Evolutionary conservation across 2,888 invertebrate genomes (phyloP).

Genomic region (Xylocampa areola): DNA sequence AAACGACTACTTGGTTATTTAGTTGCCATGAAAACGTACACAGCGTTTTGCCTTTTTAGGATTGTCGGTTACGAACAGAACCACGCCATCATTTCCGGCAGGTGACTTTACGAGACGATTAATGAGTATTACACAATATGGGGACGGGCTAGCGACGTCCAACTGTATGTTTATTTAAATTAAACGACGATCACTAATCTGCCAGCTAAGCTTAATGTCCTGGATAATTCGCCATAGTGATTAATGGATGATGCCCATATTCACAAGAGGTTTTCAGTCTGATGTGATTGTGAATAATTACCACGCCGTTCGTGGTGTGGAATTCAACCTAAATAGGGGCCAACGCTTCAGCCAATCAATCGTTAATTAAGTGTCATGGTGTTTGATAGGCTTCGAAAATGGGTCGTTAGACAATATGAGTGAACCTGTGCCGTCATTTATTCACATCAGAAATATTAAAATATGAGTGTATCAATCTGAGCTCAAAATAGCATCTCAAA

Average conservation of each 20-base stretch:
- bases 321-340: conserved; percentile 41
- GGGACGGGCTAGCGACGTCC: background rate
- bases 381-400: conserved; percentile 50
- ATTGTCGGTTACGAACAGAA: conserved; percentile 6
- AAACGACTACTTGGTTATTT: background rate
- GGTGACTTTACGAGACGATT: conserved; percentile 10
- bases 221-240: conserved; percentile 3
- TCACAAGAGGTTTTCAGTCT: background rate
- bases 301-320: conserved; percentile 39
- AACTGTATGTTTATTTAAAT: conserved; percentile 13
- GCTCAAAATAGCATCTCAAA: background rate
- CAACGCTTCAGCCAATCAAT: conserved; percentile 39
- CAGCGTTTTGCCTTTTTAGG: conserved; percentile 9
- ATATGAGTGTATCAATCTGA: background rate
- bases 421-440: conserved; percentile 23
- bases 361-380: conserved; percentile 56
- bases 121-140: conserved; percentile 1
- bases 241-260: conserved; percentile 1
- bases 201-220: background rate
- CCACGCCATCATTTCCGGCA: conserved; percentile 11
- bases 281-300: conserved; percentile 27
- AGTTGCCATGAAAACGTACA: background rate
- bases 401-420: conserved; percentile 36
- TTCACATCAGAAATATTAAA: background rate
- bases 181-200: background rate